Base-by-base conservation (phyloP, 2,113 vertebrate genomes). In the Actenoides hombroni region DNA sequence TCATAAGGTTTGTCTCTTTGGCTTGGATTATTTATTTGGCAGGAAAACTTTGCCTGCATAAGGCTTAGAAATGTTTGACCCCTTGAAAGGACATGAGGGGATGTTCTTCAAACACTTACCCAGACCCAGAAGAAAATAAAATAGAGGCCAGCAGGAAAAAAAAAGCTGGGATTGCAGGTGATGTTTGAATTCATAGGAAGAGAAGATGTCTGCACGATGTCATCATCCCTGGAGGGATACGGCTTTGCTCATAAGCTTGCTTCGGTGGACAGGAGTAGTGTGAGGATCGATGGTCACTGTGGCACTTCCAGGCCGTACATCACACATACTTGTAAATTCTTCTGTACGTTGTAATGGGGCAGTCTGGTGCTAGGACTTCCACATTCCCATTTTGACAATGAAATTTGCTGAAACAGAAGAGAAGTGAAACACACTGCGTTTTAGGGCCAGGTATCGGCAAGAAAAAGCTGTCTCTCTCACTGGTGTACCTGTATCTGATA, bases 1-100 rank as follows among this genome's bases (percentile, higher is more conserved):
- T 86, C 48, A 53, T 21, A 31, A 89, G 11, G 26, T 82, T 57
- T 88, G 51, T 84, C 86, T 92, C 51, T 85, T 83, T 75, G 80
- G 35, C 75, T 75, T 2, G 1, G 33, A 65, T 79, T 84, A 61
- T 49, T 83, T 63, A 48, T 61, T 64, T 20, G 6, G 23, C 71
- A 86, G 28, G 59, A 86, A 80, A 90, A 67, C 37, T 63, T 88
- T 2, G 2, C 68, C 56, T 75, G 60, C 39, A 8, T 53, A 31
- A 59, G 35, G 48, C 29, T 93, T 81, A 39, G 67, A 83, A 81
- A 51, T 25, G 29, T 64, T 75, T 60, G 68, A 21, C 28, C 48
- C 39, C 31, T 76, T 86, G 88, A 70, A 88, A 81, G 31, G 16
- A 78, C 37, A 23, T 4, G 17, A 81, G 51, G 37, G 14, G 10